A percentile compares a stretch with the other conserved stretches of the same genome.
These are phyloP conservation scores for Malacosoma neustria DNA, from an alignment of 2,888 invertebrate genomes.

Conservation along the genomic window DNA sequence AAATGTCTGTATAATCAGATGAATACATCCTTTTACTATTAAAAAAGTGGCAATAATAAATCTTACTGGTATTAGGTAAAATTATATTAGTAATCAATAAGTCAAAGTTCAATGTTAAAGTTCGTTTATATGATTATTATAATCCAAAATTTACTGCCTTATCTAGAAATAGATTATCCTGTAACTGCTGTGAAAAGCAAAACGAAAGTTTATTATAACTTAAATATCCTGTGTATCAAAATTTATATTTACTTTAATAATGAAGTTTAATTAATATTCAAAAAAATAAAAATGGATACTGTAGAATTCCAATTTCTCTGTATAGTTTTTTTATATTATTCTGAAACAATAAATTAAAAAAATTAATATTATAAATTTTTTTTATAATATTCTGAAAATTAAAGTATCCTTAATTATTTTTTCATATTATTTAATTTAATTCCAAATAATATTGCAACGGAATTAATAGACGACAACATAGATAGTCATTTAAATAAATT, in stretches of 20 bases:
- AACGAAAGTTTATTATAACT: no score
- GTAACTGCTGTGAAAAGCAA: no score
- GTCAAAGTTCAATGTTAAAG: neutral
- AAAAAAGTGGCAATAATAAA: neutral
- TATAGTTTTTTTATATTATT: no score
- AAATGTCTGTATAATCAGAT: constrained; percentile 5
- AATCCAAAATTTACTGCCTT: neutral
- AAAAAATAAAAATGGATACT: no score
- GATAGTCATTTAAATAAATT: constrained; percentile 31
- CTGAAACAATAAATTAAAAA: no score
- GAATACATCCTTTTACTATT: neutral
- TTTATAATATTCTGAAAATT: no score
- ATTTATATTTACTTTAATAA: constrained; percentile 1
- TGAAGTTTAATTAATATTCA: neutral
- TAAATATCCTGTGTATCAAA: no score
- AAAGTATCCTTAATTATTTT: no score
- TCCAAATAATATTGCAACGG: constrained; percentile 52
- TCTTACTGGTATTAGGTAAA: neutral
- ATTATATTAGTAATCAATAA: neutral
- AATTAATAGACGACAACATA: constrained; percentile 55
- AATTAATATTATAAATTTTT: no score
- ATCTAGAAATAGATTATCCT: neutral
- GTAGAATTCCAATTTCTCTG: no score
- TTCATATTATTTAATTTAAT: no score
- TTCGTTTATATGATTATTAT: neutral